A percentile compares a stretch with the other conserved stretches of the same genome.
These are phyloP conservation scores for Cecropterus lyciades DNA, from an alignment of 1,140 invertebrate species.

Conservation along the genomic window DNA sequence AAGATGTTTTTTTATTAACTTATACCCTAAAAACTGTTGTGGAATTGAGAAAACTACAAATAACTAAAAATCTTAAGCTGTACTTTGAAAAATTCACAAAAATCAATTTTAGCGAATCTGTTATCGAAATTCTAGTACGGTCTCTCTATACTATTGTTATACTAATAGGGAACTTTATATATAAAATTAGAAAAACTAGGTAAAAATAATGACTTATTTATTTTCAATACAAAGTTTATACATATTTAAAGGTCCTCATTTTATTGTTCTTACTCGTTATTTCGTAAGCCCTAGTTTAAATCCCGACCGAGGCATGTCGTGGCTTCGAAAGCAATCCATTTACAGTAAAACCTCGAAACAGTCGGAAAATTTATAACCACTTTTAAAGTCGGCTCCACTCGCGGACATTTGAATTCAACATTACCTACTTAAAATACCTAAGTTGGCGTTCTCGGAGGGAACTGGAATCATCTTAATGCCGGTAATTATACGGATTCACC, in stretches of 20 bases:
- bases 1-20: too few relatives aligned
- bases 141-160: too few relatives aligned
- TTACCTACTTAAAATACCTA: slow-evolving; percentile 68
- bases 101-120: too few relatives aligned
- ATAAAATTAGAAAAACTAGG: too few relatives aligned
- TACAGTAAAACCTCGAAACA: slow-evolving; percentile 35
- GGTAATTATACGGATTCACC: slow-evolving; percentile 80
- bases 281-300: slow-evolving; percentile 35
- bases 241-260: slow-evolving; percentile 18
- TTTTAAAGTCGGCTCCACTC: slow-evolving; percentile 54
- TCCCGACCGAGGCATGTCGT: slow-evolving; percentile 24
- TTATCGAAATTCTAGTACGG: too few relatives aligned
- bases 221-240: not conserved
- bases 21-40: too few relatives aligned
- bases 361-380: slow-evolving; percentile 70
- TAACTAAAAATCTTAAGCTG: too few relatives aligned
- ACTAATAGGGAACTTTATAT: too few relatives aligned
- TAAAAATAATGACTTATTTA: too few relatives aligned
- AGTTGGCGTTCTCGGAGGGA: slow-evolving; percentile 61
- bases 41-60: too few relatives aligned
- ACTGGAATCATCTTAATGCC: slow-evolving; percentile 79
- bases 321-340: slow-evolving; percentile 34
- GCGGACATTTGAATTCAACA: slow-evolving; percentile 79
- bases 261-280: slow-evolving; percentile 29
- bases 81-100: too few relatives aligned